phyloP scores from a whole-genome alignment of 2,113 vertebrate genomes.

The Miniopterus natalensis region DNA sequence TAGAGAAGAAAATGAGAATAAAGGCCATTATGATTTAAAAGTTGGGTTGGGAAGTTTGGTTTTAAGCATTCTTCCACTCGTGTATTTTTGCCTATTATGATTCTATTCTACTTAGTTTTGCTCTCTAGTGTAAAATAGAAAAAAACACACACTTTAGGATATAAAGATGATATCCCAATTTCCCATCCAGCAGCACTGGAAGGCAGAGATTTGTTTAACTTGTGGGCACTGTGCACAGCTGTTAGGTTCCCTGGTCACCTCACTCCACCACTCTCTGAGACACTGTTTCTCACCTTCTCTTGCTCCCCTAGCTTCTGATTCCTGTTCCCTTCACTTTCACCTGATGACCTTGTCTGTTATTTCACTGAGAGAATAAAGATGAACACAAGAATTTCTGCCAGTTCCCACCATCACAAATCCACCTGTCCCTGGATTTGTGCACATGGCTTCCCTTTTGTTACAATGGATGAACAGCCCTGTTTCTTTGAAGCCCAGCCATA shows the following conservation, averaged over 20 bases:
- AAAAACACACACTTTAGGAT: not conserved
- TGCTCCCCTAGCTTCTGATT: not conserved
- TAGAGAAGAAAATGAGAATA: not conserved
- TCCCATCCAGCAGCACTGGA: not conserved
- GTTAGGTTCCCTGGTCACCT: not conserved
- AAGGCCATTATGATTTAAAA: conserved; percentile 15
- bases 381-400: not conserved
- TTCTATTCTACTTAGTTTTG: not conserved
- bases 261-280: not conserved
- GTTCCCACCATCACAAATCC: not conserved
- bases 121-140: not conserved
- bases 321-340: not conserved
- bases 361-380: not conserved
- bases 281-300: not conserved
- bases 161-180: not conserved
- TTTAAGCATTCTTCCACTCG: not conserved
- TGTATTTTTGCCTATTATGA: not conserved
- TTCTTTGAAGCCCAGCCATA: not conserved
- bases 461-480: not conserved
- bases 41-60: not conserved
- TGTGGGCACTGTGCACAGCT: not conserved
- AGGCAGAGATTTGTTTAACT: not conserved
- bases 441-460: not conserved
- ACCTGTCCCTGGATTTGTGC: not conserved
- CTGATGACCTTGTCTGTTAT: not conserved